phyloP scores from a whole-genome alignment of 2,888 invertebrate species.

The Callimorpha dominula region DNA sequence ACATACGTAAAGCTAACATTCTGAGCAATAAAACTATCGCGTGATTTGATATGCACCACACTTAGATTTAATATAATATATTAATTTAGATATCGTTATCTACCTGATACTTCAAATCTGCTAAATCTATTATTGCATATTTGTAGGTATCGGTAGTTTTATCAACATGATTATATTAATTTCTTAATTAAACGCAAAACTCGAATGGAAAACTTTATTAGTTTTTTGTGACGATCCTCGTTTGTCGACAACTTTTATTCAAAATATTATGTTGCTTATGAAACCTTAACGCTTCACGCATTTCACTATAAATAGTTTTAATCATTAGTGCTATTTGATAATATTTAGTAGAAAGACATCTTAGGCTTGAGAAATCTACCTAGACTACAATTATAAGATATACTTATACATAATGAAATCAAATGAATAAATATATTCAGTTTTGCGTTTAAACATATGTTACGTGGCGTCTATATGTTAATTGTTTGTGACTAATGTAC shows the following conservation, averaged over 20 bases:
- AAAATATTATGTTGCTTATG: neutral
- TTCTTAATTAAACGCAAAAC: constrained; percentile 26
- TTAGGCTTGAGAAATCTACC: too few species aligned
- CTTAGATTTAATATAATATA: constrained; percentile 26
- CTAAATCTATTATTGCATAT: constrained; percentile 27
- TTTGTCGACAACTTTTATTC: neutral
- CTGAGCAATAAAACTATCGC: constrained; percentile 28
- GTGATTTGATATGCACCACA: constrained; percentile 26
- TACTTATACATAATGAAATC: neutral
- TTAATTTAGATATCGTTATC: constrained; percentile 41
- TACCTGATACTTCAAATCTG: constrained; percentile 24
- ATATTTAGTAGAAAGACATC: neutral
- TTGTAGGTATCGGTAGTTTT: constrained; percentile 24
- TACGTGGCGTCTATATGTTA: constrained; percentile 4
- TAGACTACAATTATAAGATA: neutral
- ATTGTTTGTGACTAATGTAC: constrained; percentile 61
- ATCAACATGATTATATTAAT: constrained; percentile 18
- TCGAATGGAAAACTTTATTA: neutral
- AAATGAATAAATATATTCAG: neutral
- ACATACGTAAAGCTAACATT: constrained; percentile 41
- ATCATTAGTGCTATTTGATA: neutral
- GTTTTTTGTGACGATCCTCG: neutral
- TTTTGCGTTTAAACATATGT: constrained; percentile 19
- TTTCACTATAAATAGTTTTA: neutral
- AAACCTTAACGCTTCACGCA: neutral